phyloP scores from a whole-genome alignment of 2,797 vertebrate genomes.

The Molossus alvarezi region DNA sequence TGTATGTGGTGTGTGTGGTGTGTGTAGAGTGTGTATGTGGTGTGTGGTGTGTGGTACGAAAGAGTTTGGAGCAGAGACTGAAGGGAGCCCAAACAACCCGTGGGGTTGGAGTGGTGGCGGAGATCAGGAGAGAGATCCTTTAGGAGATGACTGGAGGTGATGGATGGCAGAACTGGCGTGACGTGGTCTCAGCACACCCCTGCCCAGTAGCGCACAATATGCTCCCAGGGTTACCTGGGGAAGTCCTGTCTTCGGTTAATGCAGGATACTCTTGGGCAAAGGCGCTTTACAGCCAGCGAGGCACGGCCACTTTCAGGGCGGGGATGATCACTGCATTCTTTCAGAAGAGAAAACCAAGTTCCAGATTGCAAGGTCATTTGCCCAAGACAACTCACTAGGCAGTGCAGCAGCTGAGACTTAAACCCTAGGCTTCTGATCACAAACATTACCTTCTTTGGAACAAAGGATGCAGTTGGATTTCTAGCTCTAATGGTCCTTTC shows the following conservation, averaged over 20 bases:
- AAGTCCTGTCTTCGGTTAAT: too few species aligned
- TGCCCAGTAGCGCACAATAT: too few species aligned
- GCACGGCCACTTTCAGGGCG: background rate
- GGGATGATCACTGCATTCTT: accelerated
- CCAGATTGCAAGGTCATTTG: background rate
- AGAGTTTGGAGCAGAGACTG: background rate
- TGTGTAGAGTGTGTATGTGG: too few species aligned
- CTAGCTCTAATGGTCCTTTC: background rate
- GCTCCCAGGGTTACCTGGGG: background rate
- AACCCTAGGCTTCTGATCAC: background rate
- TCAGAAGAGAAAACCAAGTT: background rate
- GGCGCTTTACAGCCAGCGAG: background rate
- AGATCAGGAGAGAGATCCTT: background rate
- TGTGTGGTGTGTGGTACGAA: background rate
- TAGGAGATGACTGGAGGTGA: background rate
- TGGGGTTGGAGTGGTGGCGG: background rate
- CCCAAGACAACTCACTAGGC: background rate
- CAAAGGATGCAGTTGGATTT: background rate
- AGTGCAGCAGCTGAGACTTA: slow-evolving; percentile 58
- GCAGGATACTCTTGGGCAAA: background rate
- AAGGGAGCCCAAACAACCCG: background rate
- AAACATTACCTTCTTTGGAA: background rate
- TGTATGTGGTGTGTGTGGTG: too few species aligned
- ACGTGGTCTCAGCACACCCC: accelerated
- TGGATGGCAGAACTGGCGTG: background rate